phyloP scores from a whole-genome alignment of 2,888 invertebrate genomes.

The Frankliniella fusca region DNA sequence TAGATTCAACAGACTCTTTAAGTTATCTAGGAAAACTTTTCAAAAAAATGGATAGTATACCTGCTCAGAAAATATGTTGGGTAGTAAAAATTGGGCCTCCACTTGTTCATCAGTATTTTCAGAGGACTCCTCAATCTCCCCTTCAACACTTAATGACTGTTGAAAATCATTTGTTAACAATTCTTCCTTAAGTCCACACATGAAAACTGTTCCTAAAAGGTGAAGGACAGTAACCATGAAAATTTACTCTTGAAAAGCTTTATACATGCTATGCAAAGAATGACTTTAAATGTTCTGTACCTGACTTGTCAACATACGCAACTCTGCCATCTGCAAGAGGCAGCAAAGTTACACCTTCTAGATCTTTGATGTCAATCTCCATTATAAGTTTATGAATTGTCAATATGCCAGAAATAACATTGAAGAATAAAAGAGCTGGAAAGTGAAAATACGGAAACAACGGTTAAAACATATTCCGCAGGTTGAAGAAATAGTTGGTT shows the following conservation, averaged over 20 bases:
- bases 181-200: neutral
- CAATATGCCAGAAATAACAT: neutral
- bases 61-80: constrained; percentile 9
- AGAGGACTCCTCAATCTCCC: neutral
- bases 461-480: neutral
- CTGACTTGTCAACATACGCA: constrained; percentile 5
- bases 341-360: neutral
- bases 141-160: neutral
- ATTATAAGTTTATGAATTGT: neutral
- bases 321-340: neutral
- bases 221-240: neutral
- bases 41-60: neutral
- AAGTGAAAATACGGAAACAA: neutral
- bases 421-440: neutral
- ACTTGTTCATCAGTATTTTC: neutral
- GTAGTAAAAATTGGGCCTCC: neutral
- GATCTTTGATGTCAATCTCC: constrained; percentile 12
- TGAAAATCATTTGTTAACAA: neutral
- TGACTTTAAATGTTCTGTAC: neutral
- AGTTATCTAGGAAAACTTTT: neutral
- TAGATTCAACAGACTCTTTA: neutral
- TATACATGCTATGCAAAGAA: neutral
- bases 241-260: neutral
- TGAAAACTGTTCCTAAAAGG: neutral
- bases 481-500: neutral